Evolutionary conservation across 2,888 invertebrate species (phyloP).

Genomic region (Epirrita christyi): DNA sequence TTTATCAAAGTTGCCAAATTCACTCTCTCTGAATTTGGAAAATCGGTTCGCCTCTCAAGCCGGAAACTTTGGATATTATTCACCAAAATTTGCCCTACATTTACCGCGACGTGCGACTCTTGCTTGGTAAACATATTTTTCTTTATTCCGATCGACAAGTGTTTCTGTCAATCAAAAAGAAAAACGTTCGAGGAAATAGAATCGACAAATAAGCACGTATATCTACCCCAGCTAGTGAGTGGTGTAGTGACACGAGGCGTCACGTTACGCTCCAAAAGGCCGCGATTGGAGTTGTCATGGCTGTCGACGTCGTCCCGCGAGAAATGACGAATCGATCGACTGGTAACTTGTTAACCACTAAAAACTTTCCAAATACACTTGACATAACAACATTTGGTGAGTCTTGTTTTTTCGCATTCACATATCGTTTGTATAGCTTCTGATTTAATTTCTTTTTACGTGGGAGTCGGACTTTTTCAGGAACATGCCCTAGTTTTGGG

Average conservation of each 20-base stretch:
- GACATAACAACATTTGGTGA: constrained; percentile 14
- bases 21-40: background rate
- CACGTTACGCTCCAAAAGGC: constrained; percentile 34
- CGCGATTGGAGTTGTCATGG: constrained; percentile 35
- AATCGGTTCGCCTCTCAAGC: background rate
- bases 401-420: constrained; percentile 8
- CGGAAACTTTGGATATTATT: background rate
- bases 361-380: constrained; percentile 29
- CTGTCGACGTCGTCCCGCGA: constrained; percentile 25
- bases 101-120: background rate
- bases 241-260: constrained; percentile 25
- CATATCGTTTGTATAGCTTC: constrained; percentile 15
- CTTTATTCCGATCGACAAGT: constrained; percentile 16
- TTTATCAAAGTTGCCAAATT: too few species aligned
- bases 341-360: constrained; percentile 31
- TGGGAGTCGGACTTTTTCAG: too few species aligned
- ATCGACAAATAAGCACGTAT: constrained; percentile 33
- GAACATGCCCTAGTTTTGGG: too few species aligned
- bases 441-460: too few species aligned
- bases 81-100: constrained; percentile 1
- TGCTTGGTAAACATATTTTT: constrained; percentile 12
- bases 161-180: constrained; percentile 32
- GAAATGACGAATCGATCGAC: constrained; percentile 29
- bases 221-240: constrained; percentile 18
- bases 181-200: constrained; percentile 30